Conservation (phyloP, 2,113 vertebrate species). For the Rynchops niger region DNA sequence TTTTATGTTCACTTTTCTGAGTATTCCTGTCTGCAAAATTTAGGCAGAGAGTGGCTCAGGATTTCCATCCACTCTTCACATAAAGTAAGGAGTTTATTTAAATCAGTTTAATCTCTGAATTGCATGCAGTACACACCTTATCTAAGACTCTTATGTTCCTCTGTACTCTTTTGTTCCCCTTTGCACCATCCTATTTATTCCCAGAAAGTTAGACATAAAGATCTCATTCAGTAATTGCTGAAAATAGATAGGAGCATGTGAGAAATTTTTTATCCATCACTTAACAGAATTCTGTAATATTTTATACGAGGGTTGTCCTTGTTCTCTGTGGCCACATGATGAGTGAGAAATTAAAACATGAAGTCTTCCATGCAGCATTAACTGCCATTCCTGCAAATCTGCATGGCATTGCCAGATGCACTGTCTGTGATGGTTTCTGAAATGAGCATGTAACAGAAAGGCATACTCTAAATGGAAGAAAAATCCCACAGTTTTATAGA, state of each 20-base stretch:
- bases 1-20: background rate
- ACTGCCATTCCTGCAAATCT: background rate
- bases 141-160: background rate
- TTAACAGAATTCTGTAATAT: background rate
- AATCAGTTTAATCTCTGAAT: background rate
- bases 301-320: background rate
- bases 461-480: background rate
- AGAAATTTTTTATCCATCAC: background rate
- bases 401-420: slow-evolving; percentile 10
- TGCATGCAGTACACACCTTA: background rate
- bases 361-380: background rate
- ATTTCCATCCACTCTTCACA: background rate
- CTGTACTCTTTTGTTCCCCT: background rate
- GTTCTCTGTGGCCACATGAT: background rate
- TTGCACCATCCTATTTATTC: background rate
- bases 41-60: background rate
- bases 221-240: background rate
- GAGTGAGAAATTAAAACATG: slow-evolving; percentile 22
- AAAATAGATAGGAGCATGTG: background rate
- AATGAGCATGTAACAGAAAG: background rate
- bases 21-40: background rate
- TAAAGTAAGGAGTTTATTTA: background rate
- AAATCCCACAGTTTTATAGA: background rate
- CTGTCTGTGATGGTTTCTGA: slow-evolving; percentile 26
- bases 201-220: background rate